phyloP scores from a whole-genome alignment of 2,797 vertebrate species.

The Silurus lanzhouensis region DNA sequence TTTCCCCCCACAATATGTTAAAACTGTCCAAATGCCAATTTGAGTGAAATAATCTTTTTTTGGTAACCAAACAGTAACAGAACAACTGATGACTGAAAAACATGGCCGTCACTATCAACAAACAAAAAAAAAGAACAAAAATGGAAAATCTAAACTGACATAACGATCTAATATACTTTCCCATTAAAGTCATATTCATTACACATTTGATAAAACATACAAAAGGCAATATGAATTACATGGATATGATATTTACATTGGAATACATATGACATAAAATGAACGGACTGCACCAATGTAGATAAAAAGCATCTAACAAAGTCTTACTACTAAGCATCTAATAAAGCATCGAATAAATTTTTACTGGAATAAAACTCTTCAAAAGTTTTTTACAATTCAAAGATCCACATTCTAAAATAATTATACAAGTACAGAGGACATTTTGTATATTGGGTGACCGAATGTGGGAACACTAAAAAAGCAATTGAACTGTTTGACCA shows the following conservation, averaged over 20 bases:
- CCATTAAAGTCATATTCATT: not conserved
- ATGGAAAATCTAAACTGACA: not conserved
- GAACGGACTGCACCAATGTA: not conserved
- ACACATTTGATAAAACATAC: not conserved
- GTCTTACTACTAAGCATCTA: not conserved
- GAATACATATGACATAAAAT: not conserved
- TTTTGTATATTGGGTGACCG: conserved; percentile 45
- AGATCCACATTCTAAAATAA: conserved; percentile 11
- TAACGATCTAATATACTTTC: not conserved
- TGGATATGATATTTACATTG: not conserved
- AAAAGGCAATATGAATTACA: not conserved
- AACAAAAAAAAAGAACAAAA: not conserved
- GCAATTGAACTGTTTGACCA: conserved; percentile 16
- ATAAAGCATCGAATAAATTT: no score
- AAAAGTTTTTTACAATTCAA: not conserved
- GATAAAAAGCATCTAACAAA: not conserved
- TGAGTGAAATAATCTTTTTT: not conserved
- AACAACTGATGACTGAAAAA: not conserved
- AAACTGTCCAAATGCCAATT: not conserved
- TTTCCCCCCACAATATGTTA: not conserved
- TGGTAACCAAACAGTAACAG: not conserved
- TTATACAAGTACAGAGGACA: not conserved
- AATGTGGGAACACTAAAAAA: conserved; percentile 29
- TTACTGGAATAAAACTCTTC: not conserved
- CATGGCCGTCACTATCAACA: not conserved